Conservation (phyloP, 2,113 vertebrate genomes). For the Pseudorasbora parva region DNA sequence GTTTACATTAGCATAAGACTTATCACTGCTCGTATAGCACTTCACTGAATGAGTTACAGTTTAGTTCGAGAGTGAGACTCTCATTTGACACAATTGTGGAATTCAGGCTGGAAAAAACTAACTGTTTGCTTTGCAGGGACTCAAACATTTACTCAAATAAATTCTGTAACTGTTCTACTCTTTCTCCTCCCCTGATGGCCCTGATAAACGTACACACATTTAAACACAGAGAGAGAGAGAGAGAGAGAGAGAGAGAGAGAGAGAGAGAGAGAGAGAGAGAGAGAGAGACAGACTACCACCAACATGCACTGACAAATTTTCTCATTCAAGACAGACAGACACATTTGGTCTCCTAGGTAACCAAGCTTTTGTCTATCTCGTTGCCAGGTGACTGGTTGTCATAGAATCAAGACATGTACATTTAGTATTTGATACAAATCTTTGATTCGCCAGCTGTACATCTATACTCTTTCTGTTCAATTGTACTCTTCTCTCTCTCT, state of each 20-base stretch:
- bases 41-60: neutral
- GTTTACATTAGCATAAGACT: neutral
- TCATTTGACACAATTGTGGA: slow-evolving; percentile 8
- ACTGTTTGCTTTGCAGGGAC: slow-evolving; percentile 7
- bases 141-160: slow-evolving; percentile 24
- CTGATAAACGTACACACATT: neutral
- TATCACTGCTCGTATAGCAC: neutral
- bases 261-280: too few relatives aligned
- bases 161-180: slow-evolving; percentile 26
- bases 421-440: slow-evolving; percentile 47
- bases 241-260: too few relatives aligned
- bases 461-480: slow-evolving; percentile 3
- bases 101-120: slow-evolving; percentile 12
- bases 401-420: slow-evolving; percentile 47
- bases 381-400: slow-evolving; percentile 57
- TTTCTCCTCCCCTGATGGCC: neutral
- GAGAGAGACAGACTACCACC: neutral
- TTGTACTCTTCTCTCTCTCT: slow-evolving; percentile 11
- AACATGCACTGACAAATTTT: slow-evolving; percentile 25
- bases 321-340: slow-evolving; percentile 49
- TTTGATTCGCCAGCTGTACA: slow-evolving; percentile 13
- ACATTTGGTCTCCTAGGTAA: slow-evolving; percentile 55
- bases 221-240: neutral
- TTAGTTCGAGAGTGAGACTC: neutral
- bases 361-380: slow-evolving; percentile 54